phyloP scores from a whole-genome alignment of 2,888 invertebrate genomes.

The Pheosia tremula region DNA sequence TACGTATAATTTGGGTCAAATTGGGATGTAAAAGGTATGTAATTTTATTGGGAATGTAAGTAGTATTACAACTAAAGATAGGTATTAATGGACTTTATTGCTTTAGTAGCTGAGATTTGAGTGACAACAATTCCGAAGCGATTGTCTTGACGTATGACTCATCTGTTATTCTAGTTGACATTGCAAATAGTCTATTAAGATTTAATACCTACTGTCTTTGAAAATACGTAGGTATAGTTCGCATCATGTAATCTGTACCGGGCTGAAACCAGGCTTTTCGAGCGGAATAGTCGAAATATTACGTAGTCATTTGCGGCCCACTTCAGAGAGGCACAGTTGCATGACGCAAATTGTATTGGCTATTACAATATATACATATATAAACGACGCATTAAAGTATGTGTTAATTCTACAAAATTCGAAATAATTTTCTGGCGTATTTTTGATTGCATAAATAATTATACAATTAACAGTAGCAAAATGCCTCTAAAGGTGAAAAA shows the following conservation, averaged over 20 bases:
- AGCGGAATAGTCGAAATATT: no score
- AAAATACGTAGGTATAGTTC: background rate
- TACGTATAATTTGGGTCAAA: background rate
- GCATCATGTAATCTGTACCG: no score
- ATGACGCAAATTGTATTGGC: no score
- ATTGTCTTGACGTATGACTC: conserved; percentile 19
- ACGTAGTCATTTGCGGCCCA: no score
- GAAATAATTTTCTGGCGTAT: no score
- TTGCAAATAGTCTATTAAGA: conserved; percentile 1
- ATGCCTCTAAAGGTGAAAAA: no score
- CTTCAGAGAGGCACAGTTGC: no score
- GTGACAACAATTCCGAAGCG: conserved; percentile 14
- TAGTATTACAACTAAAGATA: conserved; percentile 7
- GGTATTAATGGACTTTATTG: conserved; percentile 12
- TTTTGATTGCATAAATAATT: no score
- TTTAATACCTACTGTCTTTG: background rate
- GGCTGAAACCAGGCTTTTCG: no score
- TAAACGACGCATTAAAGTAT: background rate
- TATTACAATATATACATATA: background rate
- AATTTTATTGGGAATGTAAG: background rate
- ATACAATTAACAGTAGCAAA: no score
- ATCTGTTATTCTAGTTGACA: conserved; percentile 22
- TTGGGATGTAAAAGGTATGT: background rate
- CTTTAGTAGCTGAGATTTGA: conserved; percentile 2
- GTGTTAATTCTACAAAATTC: no score